Evolutionary conservation across 2,888 invertebrate genomes (phyloP).

Genomic region (Masnerella sp.): DNA sequence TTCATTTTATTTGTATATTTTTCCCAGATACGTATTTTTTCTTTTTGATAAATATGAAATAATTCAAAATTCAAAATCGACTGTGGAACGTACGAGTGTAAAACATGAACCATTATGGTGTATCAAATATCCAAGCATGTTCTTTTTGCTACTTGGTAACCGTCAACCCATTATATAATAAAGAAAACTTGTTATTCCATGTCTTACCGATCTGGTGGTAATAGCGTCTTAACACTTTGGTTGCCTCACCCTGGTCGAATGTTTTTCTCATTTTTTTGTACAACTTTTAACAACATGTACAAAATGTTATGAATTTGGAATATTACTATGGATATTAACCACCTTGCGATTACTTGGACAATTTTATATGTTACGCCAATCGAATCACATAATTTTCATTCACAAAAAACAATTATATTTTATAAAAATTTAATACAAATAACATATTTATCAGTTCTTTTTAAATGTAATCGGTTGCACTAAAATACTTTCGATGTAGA

Average conservation of each 20-base stretch:
- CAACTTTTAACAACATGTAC: constrained; percentile 51
- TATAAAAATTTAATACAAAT: too few species aligned
- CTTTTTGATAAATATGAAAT: neutral
- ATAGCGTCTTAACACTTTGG: constrained; percentile 53
- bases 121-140: constrained; percentile 31
- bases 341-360: constrained; percentile 21
- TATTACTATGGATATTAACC: constrained; percentile 33
- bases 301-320: constrained; percentile 50
- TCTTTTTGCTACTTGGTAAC: constrained; percentile 36
- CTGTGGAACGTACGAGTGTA: constrained; percentile 20
- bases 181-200: constrained; percentile 46
- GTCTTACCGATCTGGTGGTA: constrained; percentile 53
- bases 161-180: constrained; percentile 48
- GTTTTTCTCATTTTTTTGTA: constrained; percentile 52
- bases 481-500: too few species aligned
- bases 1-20: neutral
- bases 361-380: too few species aligned
- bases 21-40: too few species aligned
- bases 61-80: constrained; percentile 18
- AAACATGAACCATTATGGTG: constrained; percentile 10
- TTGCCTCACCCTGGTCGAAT: constrained; percentile 53
- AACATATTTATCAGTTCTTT: too few species aligned
- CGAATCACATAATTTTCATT: too few species aligned
- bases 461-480: too few species aligned
- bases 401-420: too few species aligned